Evolutionary conservation across 2,797 vertebrate genomes (phyloP).

Genomic region (Rhabdophis nuchalis): DNA sequence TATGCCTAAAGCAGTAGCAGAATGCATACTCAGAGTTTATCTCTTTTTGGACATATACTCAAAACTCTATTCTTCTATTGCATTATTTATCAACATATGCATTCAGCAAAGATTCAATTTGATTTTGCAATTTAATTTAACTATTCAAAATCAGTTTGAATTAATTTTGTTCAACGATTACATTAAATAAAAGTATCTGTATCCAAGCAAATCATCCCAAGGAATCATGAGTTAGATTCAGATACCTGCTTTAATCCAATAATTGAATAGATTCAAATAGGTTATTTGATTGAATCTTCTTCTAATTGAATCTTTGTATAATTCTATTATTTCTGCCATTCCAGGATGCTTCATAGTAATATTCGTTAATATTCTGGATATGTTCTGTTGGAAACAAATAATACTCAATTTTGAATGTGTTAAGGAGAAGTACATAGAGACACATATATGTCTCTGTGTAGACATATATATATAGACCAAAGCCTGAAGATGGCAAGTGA

Average conservation of each 20-base stretch:
- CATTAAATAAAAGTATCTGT: not conserved
- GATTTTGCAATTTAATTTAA: not conserved
- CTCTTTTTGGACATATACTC: not conserved
- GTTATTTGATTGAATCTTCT: not conserved
- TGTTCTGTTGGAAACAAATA: not conserved
- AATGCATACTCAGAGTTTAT: not conserved
- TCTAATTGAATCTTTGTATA: not conserved
- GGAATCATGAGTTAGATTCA: not conserved
- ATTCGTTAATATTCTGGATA: not conserved
- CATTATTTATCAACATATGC: not conserved
- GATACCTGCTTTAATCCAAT: not conserved
- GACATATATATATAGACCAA: no score
- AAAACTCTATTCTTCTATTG: not conserved
- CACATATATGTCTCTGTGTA: no score
- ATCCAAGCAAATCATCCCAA: not conserved
- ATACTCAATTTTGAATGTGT: not conserved
- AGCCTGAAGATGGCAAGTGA: no score
- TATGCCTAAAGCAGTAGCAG: constrained; percentile 23
- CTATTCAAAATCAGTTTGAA: not conserved
- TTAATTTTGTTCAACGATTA: not conserved
- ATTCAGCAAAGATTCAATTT: not conserved
- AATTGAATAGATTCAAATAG: not conserved
- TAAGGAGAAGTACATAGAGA: not conserved
- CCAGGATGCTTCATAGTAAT: not conserved
- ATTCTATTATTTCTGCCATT: not conserved